Percentiles rank a stretch among this genome's conserved stretches.
These are phyloP conservation scores for Psittacula derbiana DNA, from an alignment of 2,797 vertebrate genomes.

Conservation along the genomic window DNA sequence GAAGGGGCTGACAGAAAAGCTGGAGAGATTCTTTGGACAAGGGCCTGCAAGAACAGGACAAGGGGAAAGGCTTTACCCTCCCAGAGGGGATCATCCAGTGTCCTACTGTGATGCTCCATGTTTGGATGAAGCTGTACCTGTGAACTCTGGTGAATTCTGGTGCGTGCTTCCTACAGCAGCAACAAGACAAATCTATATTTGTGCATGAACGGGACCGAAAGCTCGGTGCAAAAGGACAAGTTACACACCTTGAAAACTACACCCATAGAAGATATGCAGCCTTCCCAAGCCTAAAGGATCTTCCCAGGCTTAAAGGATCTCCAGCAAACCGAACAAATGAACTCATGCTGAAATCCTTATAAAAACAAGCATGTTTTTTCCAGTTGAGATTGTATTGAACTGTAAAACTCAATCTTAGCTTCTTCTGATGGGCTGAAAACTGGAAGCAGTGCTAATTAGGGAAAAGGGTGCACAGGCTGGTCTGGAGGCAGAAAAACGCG, in stretches of 20 bases:
- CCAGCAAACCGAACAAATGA: neutral
- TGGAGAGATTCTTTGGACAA: neutral
- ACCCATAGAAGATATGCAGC: neutral
- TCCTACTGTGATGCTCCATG: neutral
- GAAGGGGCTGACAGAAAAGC: neutral
- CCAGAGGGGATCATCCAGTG: neutral
- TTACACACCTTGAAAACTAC: neutral
- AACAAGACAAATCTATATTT: neutral
- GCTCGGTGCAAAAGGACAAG: neutral
- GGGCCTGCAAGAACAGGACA: neutral
- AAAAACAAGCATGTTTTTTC: neutral
- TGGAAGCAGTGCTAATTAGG: neutral
- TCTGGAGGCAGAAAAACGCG: constrained; percentile 17
- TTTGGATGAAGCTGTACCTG: neutral
- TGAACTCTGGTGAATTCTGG: neutral
- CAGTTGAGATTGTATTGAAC: neutral
- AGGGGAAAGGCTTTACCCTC: neutral
- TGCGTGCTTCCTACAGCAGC: neutral
- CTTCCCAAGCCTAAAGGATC: neutral
- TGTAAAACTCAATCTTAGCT: neutral
- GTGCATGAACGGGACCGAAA: neutral
- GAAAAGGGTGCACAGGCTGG: neutral
- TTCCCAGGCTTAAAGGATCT: neutral
- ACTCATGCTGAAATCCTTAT: neutral
- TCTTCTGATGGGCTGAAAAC: neutral